Conservation (phyloP, 2,888 invertebrate genomes). For the Ptycholaimellus sp. region DNA sequence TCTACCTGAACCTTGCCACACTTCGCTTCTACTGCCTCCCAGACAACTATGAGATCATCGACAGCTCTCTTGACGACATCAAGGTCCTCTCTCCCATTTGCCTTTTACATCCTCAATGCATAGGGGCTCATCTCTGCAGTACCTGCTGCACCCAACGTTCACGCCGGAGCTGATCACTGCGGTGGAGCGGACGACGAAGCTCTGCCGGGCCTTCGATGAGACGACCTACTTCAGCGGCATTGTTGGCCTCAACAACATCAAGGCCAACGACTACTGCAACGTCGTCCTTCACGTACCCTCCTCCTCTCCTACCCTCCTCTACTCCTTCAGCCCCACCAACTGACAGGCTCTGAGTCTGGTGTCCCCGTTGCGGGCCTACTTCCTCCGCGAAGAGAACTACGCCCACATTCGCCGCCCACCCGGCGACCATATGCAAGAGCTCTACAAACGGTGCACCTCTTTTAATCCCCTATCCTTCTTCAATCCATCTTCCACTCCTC, state of each 20-base stretch:
- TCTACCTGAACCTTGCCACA: conserved; percentile 82
- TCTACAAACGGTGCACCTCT: conserved; percentile 64
- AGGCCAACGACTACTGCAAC: conserved; percentile 98
- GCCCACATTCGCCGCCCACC: conserved; percentile 57
- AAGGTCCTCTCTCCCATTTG: conserved; percentile 29
- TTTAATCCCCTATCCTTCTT: no score
- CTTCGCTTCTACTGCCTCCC: conserved; percentile 93
- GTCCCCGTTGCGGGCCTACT: conserved; percentile 72
- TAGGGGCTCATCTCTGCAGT: conserved; percentile 31
- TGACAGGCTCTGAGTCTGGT: conserved; percentile 81
- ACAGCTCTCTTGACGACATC: conserved; percentile 82
- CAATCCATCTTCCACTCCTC: no score
- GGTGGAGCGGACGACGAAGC: conserved; percentile 49
- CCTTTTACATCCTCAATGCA: conserved; percentile 1
- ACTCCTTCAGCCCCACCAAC: no score
- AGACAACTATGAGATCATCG: conserved; percentile 95
- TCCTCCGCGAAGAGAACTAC: conserved; percentile 76
- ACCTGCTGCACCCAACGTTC: conserved; percentile 89
- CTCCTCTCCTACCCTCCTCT: no score
- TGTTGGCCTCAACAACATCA: conserved; percentile 93
- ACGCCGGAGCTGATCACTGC: conserved; percentile 52
- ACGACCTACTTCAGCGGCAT: conserved; percentile 63
- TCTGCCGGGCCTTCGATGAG: conserved; percentile 80
- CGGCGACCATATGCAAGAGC: conserved; percentile 67
- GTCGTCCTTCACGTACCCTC: conserved; percentile 63